Base-by-base conservation (phyloP, 2,113 vertebrate species). In the Hypocryptadius cinnamomeus region DNA sequence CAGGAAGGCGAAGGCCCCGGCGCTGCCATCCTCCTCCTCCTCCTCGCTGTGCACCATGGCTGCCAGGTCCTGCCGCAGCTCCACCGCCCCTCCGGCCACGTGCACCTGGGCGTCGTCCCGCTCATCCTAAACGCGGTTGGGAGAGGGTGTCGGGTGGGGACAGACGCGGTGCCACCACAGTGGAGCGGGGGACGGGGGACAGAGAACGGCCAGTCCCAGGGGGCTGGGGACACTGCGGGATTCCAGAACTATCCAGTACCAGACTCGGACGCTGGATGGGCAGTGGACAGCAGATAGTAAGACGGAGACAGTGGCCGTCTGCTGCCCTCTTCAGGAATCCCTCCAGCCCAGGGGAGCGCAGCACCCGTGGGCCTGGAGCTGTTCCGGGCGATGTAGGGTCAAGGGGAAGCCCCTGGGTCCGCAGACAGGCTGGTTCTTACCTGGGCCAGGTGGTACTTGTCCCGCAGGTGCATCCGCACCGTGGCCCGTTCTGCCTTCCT, bases 401-500 rank as follows among this genome's bases (percentile, higher is more conserved):
- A 1, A 21, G 39, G 31, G 12, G 19, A 86, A 31, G 28, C 21
- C n/a, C 20, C 15, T 8, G 8, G 64, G 23, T 24, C 9, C 1
- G 0, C 1, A 11, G 35, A 7, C 0, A 3, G 70, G 27, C 25
- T 10, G 28, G 20, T 76, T 48, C 94, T 89, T 96, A 98, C 98
- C 94, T 98, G 97, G 54, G 96, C 96, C 80, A 98, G 97, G 83
- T 89, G 91, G 81, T 98, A 97, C 90, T 98, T 98, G 79, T 97
- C 97, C 37, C 97, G 96, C 66, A 98, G 93, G 37, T 96, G 97
- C 39, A 97, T 96, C 92, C 97, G 85, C 44, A 98, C 90, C 2
- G 97, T 97, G 66, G 97, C 98, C 69, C 98, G 92, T 76, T 98
- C 98, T 7, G 98, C 98, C 90, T 98, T 98, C 92, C 37, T 97